These are phyloP conservation scores for Steinernema khuongi DNA, from an alignment of 1,140 invertebrate genomes.

Conservation along the genomic window DNA sequence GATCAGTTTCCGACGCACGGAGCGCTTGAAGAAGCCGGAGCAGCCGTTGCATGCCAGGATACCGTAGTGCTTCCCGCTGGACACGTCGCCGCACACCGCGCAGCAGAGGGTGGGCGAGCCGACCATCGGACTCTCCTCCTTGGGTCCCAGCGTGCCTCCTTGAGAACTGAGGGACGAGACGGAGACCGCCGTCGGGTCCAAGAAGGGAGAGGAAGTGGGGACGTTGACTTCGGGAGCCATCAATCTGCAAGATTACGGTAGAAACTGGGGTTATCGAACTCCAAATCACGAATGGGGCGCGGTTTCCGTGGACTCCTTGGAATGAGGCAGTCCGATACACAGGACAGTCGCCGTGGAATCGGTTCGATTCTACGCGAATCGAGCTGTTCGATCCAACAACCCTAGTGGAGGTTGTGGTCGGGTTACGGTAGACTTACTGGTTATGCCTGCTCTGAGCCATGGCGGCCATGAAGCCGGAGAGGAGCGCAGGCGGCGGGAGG, in stretches of 20 bases:
- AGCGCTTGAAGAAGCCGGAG: constrained; percentile 95
- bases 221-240: not conserved
- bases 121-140: not conserved
- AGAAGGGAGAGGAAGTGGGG: not conserved
- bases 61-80: constrained; percentile 55
- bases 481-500: not conserved
- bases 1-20: constrained; percentile 88
- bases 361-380: too few species aligned
- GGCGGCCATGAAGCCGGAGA: not conserved
- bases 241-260: not conserved
- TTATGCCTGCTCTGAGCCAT: not conserved
- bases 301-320: too few species aligned
- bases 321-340: too few species aligned
- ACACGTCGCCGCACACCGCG: constrained; percentile 57
- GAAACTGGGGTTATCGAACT: not conserved
- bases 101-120: constrained; percentile 35
- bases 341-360: too few species aligned
- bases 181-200: constrained; percentile 2
- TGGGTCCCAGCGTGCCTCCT: not conserved
- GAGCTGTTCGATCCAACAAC: too few species aligned
- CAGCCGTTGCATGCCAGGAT: constrained; percentile 98
- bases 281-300: too few species aligned
- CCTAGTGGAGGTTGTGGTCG: too few species aligned
- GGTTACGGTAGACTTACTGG: not conserved
- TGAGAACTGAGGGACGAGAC: not conserved